Conservation (phyloP, 1,140 invertebrate species). For the Tetramorium alpestre region DNA sequence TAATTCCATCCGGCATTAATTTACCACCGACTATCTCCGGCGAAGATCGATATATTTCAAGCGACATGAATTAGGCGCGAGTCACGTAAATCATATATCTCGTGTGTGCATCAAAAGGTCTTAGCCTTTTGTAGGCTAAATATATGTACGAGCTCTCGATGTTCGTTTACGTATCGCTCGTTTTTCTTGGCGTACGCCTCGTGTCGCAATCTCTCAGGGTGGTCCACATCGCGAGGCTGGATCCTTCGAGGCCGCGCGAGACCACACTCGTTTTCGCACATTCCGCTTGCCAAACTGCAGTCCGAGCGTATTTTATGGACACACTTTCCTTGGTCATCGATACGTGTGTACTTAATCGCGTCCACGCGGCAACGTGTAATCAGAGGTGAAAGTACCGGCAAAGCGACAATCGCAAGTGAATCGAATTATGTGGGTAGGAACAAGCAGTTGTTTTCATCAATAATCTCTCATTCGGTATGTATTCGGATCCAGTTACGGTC, state of each 20-base stretch:
- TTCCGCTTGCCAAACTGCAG: constrained; percentile 60
- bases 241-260: constrained; percentile 64
- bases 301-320: constrained; percentile 23
- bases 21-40: background rate
- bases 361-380: background rate
- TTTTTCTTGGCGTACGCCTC: constrained; percentile 46
- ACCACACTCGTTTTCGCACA: constrained; percentile 59
- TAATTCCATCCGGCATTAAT: constrained; percentile 9
- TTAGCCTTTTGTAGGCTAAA: constrained; percentile 32
- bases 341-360: constrained; percentile 19
- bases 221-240: constrained; percentile 68
- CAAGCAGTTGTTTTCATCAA: background rate
- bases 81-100: constrained; percentile 28
- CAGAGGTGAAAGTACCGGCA: constrained; percentile 28
- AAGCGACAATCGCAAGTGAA: constrained; percentile 29
- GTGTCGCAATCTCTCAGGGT: constrained; percentile 72
- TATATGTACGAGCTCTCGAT: constrained; percentile 10
- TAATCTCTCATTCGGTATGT: background rate
- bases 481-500: background rate
- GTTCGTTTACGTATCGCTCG: constrained; percentile 51
- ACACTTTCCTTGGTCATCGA: constrained; percentile 50
- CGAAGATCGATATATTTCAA: constrained; percentile 10
- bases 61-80: background rate
- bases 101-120: background rate
- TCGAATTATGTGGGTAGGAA: constrained; percentile 21